Conservation (phyloP, 2,113 vertebrate species). For the pig (Sus scrofa) region T2T-Sscrofa CM000819.6:46865001-46865500, state of each 20-base stretch:
- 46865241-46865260: background rate
- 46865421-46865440: background rate
- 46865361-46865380: background rate
- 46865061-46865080: background rate
- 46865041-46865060: background rate
- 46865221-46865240: background rate
- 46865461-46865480: background rate
- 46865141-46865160: background rate
- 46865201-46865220: background rate
- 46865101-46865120: background rate
- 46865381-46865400: background rate
- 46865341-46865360: background rate
- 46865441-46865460: constrained; percentile 34
- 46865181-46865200: background rate
- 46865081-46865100: background rate
- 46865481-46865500: background rate
- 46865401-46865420: background rate
- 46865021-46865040: background rate
- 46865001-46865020: background rate
- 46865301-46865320: background rate
- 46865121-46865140: background rate
- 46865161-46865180: background rate
- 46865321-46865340: background rate
- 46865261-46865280: background rate
- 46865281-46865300: background rate